A percentile compares a stretch with the other conserved stretches of the same genome.
Conservation (phyloP, 2,797 vertebrate species). For the Eptatretus atami region DNA sequence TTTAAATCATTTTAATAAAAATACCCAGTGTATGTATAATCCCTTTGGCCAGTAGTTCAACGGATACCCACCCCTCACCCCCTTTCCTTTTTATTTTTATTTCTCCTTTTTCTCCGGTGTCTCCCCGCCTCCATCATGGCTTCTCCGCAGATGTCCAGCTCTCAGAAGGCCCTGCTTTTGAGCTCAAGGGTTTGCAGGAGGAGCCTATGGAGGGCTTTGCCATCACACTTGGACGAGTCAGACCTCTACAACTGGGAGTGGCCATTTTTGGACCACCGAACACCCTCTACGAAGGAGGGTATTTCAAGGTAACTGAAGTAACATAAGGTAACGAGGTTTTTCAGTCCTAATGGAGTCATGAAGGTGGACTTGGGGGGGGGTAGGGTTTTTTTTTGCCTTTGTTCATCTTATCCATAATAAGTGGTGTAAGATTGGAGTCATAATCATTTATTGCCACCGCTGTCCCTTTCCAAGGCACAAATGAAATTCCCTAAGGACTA, state of each 20-base stretch:
- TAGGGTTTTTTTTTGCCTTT: too few species aligned
- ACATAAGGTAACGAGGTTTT: too few species aligned
- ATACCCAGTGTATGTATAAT: too few species aligned
- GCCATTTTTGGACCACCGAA: conserved; percentile 78
- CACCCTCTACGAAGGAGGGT: conserved; percentile 61
- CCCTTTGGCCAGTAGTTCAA: too few species aligned
- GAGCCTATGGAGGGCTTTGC: conserved; percentile 77
- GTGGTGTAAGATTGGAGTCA: not conserved
- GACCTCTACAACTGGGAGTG: conserved; percentile 89
- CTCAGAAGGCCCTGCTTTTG: conserved; percentile 75
- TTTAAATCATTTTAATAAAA: too few species aligned
- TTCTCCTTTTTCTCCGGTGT: too few species aligned
- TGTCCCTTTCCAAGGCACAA: conserved; percentile 37
- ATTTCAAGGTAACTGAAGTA: conserved; percentile 40
- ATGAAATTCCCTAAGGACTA: conserved; percentile 98
- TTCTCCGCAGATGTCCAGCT: conserved; percentile 74
- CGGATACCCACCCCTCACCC: too few species aligned
- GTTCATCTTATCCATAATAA: too few species aligned
- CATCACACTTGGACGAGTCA: conserved; percentile 57
- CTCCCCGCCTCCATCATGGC: conserved; percentile 21
- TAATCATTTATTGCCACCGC: conserved; percentile 9
- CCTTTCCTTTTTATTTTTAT: too few species aligned
- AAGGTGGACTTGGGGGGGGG: too few species aligned
- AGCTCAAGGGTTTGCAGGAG: conserved; percentile 72
- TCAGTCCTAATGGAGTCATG: too few species aligned